Evolutionary conservation across 2,888 invertebrate species (phyloP), one percentile per base, ranked within the genome.

Genomic region (Macroteleia sp.): DNA sequence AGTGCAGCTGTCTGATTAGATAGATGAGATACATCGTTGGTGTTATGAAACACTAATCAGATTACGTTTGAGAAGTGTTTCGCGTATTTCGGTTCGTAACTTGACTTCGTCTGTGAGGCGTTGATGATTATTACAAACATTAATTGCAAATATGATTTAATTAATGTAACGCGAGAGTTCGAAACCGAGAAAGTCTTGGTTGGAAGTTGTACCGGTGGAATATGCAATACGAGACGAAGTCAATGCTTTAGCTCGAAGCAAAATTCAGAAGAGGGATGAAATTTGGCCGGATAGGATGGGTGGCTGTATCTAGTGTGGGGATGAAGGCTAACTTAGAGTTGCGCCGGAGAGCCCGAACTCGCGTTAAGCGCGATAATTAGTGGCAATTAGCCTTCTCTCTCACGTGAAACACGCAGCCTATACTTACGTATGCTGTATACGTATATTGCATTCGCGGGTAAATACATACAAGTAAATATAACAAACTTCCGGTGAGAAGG

Each of bases 141-240:
- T 89, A 89, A 90, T 88, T 82, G 85, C 87, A 88, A 89, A 90
- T 89, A 89, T 89, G 88, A 88, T 87, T 90, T 87, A 88, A 90
- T 89, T 89, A 88, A 87, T 87, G 83, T 86, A 86, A 87, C 86
- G 84, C 80, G 80, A 81, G 66, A 79, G 78, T 75, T 66, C 66
- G 73, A 52, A 66, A 59, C 64, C 66, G 62, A 67, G 76, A 12
- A 50, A 59, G 73, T 80, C 66, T 44, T 64, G 50, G 76, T 66
- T 74, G 57, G 67, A 46, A 74, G 71, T 54, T 25, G 48, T 34
- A 41, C 30, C 28, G 39, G 59, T 42, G 50, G 67, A 73, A 67
- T 70, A 59, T 56, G 75, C 50, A 52, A 61, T 46, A 54, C 46
- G 50, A 75, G 77, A 76, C 62, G 56, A 46, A 75, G 74, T 59